Conservation (phyloP, 2,113 vertebrate species). For the Pogona vitticeps region DNA sequence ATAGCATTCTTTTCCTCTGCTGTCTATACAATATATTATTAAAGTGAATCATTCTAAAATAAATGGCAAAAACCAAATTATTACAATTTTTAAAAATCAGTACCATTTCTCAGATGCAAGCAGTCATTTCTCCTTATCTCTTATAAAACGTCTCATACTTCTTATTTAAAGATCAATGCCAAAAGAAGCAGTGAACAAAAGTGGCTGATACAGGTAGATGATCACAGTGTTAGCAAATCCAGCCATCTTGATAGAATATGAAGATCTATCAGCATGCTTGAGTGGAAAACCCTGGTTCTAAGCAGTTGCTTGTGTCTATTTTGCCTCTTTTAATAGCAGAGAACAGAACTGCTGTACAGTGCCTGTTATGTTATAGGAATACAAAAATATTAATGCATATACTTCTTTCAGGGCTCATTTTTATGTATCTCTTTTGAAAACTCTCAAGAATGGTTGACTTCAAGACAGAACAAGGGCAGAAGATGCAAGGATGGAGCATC, state of each 20-base stretch:
- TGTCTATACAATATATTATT: constrained; percentile 5
- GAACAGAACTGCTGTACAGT: background rate
- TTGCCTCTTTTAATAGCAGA: background rate
- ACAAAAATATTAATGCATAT: background rate
- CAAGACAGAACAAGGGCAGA: background rate
- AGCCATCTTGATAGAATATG: background rate
- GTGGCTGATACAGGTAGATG: rapidly evolving
- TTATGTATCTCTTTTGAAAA: background rate
- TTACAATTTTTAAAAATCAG: constrained; percentile 42
- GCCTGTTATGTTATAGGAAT: background rate
- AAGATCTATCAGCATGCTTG: background rate
- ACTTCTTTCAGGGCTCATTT: background rate
- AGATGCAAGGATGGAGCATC: background rate
- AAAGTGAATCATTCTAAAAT: constrained; percentile 51
- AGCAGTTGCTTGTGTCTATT: background rate
- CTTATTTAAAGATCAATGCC: background rate
- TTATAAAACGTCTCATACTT: constrained; percentile 17
- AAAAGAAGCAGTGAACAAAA: background rate
- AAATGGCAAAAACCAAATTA: constrained; percentile 12
- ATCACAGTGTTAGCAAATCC: background rate
- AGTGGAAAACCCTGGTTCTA: background rate
- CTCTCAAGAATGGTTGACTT: background rate
- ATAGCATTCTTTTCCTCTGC: background rate
- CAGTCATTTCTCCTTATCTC: background rate
- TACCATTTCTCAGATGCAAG: constrained; percentile 42